Evolutionary conservation across 2,113 vertebrate genomes (phyloP).

Genomic region (Laticauda laticaudata): DNA sequence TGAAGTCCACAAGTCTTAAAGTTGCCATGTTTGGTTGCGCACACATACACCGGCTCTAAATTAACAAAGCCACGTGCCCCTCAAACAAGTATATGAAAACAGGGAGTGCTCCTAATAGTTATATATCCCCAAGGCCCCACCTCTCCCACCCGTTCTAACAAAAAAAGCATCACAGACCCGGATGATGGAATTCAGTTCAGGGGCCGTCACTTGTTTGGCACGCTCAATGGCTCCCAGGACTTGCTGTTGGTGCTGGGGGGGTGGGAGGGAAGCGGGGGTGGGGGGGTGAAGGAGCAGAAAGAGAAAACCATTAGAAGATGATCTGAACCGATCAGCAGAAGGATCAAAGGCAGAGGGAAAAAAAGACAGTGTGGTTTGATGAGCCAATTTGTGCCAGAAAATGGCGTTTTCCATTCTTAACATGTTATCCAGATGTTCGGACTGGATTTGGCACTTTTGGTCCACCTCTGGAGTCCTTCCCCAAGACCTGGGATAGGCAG

Average conservation of each 20-base stretch:
- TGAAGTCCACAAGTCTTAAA: not conserved
- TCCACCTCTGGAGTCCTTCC: not conserved
- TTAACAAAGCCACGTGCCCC: not conserved
- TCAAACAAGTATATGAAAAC: not conserved
- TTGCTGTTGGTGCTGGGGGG: slow-evolving; percentile 91
- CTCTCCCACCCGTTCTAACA: not conserved
- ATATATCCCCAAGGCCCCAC: not conserved
- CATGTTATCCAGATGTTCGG: not conserved
- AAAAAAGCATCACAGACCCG: slow-evolving; percentile 75
- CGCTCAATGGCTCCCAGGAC: slow-evolving; percentile 95
- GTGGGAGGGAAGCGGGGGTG: not conserved
- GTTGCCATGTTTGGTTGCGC: not conserved
- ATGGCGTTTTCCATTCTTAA: not conserved
- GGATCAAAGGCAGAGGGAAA: not conserved
- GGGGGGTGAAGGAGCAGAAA: not conserved
- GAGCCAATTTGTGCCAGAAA: not conserved
- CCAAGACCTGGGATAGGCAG: not conserved
- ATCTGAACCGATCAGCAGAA: not conserved
- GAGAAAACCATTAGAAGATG: not conserved
- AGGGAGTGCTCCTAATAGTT: not conserved
- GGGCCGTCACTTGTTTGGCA: slow-evolving; percentile 95
- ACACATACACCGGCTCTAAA: not conserved
- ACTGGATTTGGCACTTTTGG: not conserved
- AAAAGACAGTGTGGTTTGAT: not conserved
- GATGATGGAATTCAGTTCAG: slow-evolving; percentile 98